Conservation (phyloP, 2,888 invertebrate species). For the Cantharis lateralis region DNA sequence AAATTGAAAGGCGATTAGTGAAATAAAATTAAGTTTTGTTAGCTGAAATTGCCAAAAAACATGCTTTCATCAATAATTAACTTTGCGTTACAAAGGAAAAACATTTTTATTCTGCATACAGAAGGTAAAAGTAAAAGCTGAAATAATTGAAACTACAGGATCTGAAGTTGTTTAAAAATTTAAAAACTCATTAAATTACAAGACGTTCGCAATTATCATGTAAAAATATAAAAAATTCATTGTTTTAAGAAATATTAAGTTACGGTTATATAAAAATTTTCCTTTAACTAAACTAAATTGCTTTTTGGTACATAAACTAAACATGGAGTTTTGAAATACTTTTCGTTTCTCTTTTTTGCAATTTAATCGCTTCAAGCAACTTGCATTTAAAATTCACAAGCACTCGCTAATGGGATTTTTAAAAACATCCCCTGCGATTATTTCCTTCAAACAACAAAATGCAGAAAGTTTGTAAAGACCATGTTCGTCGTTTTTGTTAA, state of each 20-base stretch:
- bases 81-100: neutral
- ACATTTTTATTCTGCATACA: neutral
- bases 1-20: too few relatives aligned
- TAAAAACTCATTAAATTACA: neutral
- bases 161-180: neutral
- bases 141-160: neutral
- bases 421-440: conserved; percentile 4
- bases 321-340: conserved; percentile 1
- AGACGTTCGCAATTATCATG: neutral
- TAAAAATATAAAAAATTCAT: neutral
- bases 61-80: neutral
- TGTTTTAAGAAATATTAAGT: neutral
- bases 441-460: conserved; percentile 1
- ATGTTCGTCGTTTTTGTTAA: conserved; percentile 15
- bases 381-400: conserved; percentile 4
- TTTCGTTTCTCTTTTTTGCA: conserved; percentile 1
- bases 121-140: neutral
- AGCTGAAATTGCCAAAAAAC: neutral
- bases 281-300: neutral
- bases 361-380: conserved; percentile 4
- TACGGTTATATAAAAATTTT: neutral
- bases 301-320: neutral
- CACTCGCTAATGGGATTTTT: conserved; percentile 4
- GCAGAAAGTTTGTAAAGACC: conserved; percentile 11
- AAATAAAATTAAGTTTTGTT: neutral